Evolutionary conservation across 2,888 invertebrate species (phyloP).

Genomic region (Ophonus ardosiacus): DNA sequence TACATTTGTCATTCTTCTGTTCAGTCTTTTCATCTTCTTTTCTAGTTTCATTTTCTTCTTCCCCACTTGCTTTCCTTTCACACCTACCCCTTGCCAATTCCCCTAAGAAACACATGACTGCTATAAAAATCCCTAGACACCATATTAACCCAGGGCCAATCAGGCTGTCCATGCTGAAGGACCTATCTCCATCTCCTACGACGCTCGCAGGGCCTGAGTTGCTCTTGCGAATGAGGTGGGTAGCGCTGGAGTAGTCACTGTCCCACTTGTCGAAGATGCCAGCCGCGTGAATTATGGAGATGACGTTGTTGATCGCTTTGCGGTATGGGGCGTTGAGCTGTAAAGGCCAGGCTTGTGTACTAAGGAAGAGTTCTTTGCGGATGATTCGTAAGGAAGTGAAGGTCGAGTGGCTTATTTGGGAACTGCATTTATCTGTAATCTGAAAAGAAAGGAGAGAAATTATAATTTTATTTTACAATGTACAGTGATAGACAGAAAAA

Average conservation of each 20-base stretch:
- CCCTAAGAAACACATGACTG: not conserved
- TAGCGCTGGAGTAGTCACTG: not conserved
- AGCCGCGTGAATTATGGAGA: constrained; percentile 22
- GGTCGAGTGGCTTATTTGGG: not conserved
- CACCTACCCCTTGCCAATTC: not conserved
- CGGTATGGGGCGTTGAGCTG: constrained; percentile 23
- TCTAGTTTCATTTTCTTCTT: not conserved
- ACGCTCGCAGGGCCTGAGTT: not conserved
- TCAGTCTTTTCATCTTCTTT: not conserved
- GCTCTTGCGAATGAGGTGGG: constrained; percentile 18
- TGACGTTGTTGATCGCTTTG: constrained; percentile 3
- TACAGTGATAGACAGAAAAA: too few relatives aligned
- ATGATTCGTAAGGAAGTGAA: not conserved
- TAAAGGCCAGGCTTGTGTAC: constrained; percentile 32
- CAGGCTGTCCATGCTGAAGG: constrained; percentile 1
- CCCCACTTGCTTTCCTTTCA: not conserved
- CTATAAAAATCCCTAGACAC: not conserved
- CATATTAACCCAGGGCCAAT: constrained; percentile 25
- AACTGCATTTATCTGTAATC: not conserved
- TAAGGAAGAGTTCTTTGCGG: constrained; percentile 10
- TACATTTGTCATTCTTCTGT: not conserved
- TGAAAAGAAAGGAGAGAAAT: not conserved
- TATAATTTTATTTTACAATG: not conserved
- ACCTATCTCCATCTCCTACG: not conserved
- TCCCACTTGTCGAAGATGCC: constrained; percentile 38